Evolutionary conservation across 2,888 invertebrate species (phyloP), one percentile per base, ranked within the genome.

Genomic region (Sussaba pulchella): DNA sequence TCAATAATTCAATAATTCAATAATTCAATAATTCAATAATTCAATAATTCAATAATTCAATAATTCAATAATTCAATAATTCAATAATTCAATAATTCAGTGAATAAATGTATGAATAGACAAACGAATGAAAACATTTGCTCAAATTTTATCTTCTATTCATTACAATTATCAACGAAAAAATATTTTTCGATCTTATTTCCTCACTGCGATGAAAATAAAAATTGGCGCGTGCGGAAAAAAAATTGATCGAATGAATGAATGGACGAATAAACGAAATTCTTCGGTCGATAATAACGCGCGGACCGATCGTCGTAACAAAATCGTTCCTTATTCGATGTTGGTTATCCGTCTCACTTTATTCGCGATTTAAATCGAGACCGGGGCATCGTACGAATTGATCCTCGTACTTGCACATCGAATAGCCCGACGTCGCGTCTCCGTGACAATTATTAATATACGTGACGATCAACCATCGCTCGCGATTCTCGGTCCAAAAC

Each of bases 321-420:
- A 17, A 66, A 74, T 75, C 41, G 70, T 75, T 66, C 67, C 45
- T 41, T 71, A 79, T 79, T 79, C 52, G 64, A 67, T 24, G 70
- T 43, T 47, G 47, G 63, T 41, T 71, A 59, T 77, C 45, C 45
- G 36, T 63, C 54, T 63, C 24, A 39, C n/a, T 41, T 70, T 31
- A 45, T 57, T 69, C 66, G 47, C 63, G n/a, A n/a, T n/a, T 45
- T 21, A 45, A 24, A 67, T 70, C 70, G 66, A 59, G 52, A 66
- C 10, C 43, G 43, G 63, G 26, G 69, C 73, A 63, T 64, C 57
- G 70, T 67, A 52, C 57, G 52, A 61, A 66, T 67, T 71, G 64
- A 75, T 71, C 57, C 36, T 59, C 2, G 26, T 21, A 36, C 2
- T 14, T 57, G 41, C 39, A 31, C 6, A 31, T 6, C 31, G n/a